phyloP scores from a whole-genome alignment of 2,888 invertebrate species.

The Chrysodeixis includens region DNA sequence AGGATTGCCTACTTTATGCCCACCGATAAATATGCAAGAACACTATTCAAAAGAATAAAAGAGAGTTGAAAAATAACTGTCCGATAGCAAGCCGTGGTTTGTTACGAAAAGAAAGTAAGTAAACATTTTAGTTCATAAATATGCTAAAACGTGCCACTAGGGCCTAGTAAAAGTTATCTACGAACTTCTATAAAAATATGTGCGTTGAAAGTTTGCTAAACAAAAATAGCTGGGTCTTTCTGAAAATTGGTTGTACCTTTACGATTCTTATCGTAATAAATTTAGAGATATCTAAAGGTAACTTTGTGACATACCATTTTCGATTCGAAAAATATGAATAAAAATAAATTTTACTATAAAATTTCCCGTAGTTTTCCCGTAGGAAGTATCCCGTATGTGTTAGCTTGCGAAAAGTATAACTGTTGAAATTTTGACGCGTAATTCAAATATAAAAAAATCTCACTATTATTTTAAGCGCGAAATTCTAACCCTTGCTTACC shows the following conservation, averaged over 20 bases:
- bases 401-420: too few relatives aligned
- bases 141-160: constrained; percentile 4
- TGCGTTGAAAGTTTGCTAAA: not conserved
- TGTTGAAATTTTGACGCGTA: too few relatives aligned
- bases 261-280: not conserved
- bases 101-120: constrained; percentile 5
- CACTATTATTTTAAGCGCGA: not conserved
- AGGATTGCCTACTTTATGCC: too few relatives aligned
- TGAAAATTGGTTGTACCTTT: not conserved
- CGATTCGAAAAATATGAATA: too few relatives aligned
- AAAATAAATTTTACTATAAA: too few relatives aligned
- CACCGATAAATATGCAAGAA: not conserved
- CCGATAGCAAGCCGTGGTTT: not conserved
- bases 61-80: not conserved
- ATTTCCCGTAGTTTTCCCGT: too few relatives aligned
- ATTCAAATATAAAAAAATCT: too few relatives aligned
- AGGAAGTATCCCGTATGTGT: too few relatives aligned
- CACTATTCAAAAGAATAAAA: not conserved
- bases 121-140: constrained; percentile 6
- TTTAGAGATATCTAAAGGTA: too few relatives aligned
- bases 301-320: too few relatives aligned
- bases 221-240: not conserved
- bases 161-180: constrained; percentile 12
- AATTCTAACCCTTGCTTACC: not conserved
- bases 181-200: constrained; percentile 5